Conservation (phyloP, 2,797 vertebrate species). For the Petrocephalus sullivani region DNA sequence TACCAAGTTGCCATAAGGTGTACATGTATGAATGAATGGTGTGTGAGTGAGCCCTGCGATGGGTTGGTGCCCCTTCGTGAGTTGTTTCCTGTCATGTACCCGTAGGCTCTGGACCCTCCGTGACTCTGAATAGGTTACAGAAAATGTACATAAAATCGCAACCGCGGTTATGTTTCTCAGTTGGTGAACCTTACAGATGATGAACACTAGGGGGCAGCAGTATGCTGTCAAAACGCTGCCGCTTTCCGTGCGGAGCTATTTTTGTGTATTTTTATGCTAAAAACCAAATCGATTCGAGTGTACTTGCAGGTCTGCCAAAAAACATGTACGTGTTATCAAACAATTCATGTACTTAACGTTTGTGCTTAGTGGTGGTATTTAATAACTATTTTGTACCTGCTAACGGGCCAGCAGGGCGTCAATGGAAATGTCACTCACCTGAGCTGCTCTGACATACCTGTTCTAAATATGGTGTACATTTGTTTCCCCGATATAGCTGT, state of each 20-base stretch:
- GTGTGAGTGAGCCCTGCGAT: too few relatives aligned
- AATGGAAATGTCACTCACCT: conserved; percentile 66
- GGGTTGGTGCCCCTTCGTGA: too few relatives aligned
- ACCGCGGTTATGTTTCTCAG: neutral
- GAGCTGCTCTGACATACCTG: conserved; percentile 54
- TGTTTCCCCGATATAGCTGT: conserved; percentile 2
- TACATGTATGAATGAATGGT: too few relatives aligned
- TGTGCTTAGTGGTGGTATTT: conserved; percentile 62
- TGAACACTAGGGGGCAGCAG: neutral
- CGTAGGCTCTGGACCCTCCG: too few relatives aligned
- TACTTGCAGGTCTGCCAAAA: conserved; percentile 63
- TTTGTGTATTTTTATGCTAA: neutral
- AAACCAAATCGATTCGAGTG: neutral
- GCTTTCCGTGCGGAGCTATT: neutral
- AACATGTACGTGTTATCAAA: conserved; percentile 5
- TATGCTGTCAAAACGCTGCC: neutral
- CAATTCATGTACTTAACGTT: neutral
- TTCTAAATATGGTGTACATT: neutral
- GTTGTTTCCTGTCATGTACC: too few relatives aligned
- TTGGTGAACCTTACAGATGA: neutral
- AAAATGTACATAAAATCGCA: neutral
- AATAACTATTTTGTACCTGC: conserved; percentile 41
- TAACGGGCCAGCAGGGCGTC: conserved; percentile 33
- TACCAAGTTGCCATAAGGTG: too few relatives aligned
- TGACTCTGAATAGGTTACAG: too few relatives aligned